Percentiles rank a stretch among this genome's conserved stretches.
phyloP scores from a whole-genome alignment of 2,113 vertebrate genomes.

The Glaucidium brasilianum region DNA sequence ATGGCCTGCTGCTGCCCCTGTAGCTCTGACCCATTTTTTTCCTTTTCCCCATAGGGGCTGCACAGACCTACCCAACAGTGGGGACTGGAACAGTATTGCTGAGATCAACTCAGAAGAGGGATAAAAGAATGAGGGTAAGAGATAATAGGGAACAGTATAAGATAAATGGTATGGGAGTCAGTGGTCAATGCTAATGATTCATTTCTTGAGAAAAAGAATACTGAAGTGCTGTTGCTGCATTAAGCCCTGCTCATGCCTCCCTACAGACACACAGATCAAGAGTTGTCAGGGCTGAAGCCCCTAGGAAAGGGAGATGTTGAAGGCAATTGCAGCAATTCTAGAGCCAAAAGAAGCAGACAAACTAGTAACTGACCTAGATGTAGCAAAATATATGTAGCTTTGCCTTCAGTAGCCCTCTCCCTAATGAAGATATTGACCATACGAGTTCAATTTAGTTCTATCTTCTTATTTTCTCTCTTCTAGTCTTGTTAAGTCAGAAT shows the following conservation, averaged over 20 bases:
- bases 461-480: background rate
- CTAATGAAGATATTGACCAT: background rate
- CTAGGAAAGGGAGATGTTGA: background rate
- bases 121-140: background rate
- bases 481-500: background rate
- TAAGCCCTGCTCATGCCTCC: background rate
- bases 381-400: background rate
- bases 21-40: background rate
- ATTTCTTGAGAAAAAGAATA: background rate
- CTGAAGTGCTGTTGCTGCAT: background rate
- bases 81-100: background rate
- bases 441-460: background rate
- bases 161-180: background rate
- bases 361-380: background rate
- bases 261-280: background rate
- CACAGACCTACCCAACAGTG: background rate
- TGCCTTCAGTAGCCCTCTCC: background rate
- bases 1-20: background rate
- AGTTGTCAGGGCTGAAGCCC: background rate
- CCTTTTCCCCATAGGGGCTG: background rate
- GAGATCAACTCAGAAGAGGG: background rate
- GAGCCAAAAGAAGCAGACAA: background rate
- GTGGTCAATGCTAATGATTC: background rate
- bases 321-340: background rate
- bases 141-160: background rate